Base-by-base conservation (phyloP, 2,113 vertebrate species). In the Halichoerus grypus region DNA sequence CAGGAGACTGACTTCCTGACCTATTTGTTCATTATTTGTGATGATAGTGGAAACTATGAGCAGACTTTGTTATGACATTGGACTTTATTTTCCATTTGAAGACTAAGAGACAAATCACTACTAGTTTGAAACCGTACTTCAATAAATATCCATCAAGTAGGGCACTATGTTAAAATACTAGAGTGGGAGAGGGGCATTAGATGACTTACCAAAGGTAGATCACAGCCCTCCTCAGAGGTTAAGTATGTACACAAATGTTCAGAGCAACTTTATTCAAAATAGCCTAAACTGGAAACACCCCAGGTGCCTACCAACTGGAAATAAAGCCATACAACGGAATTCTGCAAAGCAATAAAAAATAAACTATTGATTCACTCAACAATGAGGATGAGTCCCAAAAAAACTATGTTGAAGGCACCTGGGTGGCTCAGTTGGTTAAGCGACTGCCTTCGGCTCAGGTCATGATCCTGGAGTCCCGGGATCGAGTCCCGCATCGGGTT, bases 41-140 rank as follows among this genome's bases (percentile, higher is more conserved):
- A 88, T 96, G 96, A 97, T 93, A 92, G 69, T 97, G 94, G 97
- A 98, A 98, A 98, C 87, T 97, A 65, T 95, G 95, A 98, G 83
- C 87, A 88, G 71, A 96, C 69, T 89, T 80, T 79, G 67, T 98
- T 96, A 96, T 84, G 84, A 80, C 36, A 61, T 10, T 33, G 69
- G 39, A 97, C 42, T 96, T 96, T 76, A 87, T 97, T 97, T 93
- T 94, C 88, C 85, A 72, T 51, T 67, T 8, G 33, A 95, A 90
- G 26, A 28, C 42, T 82, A 86, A 87, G 31, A 84, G 77, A 87
- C 61, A 95, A 90, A 86, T 96, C 67, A 49, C 33, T 61, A 82
- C 49, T 93, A 36, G 31, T 87, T 61, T 88, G 74, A 96, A 93
- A 53, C 65, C 67, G 18, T 80, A 39, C n/a, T 88, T 91, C 65